Percentiles rank a stretch among this genome's conserved stretches.
Evolutionary conservation across 2,797 vertebrate species (phyloP).

Genomic region (Chiloscyllium punctatum): DNA sequence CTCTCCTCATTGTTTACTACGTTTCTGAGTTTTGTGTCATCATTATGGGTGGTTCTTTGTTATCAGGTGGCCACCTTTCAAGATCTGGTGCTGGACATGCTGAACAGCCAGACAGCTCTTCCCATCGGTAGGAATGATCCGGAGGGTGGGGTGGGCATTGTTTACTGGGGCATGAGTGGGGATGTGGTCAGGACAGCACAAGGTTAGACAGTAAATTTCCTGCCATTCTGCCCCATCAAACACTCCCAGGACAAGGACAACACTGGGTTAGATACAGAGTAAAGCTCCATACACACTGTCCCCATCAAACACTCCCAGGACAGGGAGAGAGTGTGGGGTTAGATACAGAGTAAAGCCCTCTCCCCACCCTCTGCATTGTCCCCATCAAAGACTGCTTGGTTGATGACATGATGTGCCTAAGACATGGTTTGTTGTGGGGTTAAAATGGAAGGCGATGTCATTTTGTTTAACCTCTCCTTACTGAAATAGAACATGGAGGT

Average conservation of each 20-base stretch:
- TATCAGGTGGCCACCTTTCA: constrained; percentile 6
- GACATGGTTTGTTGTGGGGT: neutral
- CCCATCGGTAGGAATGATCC: constrained; percentile 18
- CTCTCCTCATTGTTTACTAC: neutral
- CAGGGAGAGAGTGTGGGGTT: neutral
- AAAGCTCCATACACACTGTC: neutral
- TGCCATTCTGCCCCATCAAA: neutral
- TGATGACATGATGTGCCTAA: neutral
- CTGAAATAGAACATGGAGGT: too few species aligned
- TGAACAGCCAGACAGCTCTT: constrained; percentile 10
- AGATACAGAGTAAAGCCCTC: neutral
- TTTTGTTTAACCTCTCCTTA: neutral
- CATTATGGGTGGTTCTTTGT: constrained; percentile 26
- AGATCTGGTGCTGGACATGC: neutral
- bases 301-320: neutral
- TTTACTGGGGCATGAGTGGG: neutral
- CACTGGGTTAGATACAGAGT: neutral
- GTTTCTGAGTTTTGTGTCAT: neutral
- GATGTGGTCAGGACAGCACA: neutral
- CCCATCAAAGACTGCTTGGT: neutral
- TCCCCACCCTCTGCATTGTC: neutral
- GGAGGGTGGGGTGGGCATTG: neutral
- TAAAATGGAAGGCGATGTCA: neutral
- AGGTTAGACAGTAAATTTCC: neutral
- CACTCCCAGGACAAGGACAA: neutral